These are phyloP conservation scores for Bedellia somnulentella DNA, from an alignment of 2,888 invertebrate species.

Conservation along the genomic window DNA sequence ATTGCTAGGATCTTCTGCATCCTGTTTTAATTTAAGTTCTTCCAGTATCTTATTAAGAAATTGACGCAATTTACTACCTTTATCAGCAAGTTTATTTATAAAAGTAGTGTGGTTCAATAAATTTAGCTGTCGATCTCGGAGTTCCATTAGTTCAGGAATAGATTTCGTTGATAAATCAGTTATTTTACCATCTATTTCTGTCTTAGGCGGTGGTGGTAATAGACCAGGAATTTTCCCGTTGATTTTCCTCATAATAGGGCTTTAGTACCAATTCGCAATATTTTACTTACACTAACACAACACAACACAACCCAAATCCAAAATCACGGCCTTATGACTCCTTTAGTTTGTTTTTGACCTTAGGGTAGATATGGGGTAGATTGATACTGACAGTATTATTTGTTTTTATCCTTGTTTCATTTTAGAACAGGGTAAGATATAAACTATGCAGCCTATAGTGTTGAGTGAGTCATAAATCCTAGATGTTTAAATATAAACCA, in stretches of 20 bases:
- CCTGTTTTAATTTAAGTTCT: constrained; percentile 47
- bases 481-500: no score
- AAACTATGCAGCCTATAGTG: no score
- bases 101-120: constrained; percentile 55
- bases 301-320: no score
- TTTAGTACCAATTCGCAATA: no score
- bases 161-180: constrained; percentile 45
- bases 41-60: constrained; percentile 44
- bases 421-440: no score
- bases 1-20: constrained; percentile 49
- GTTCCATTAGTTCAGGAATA: constrained; percentile 47
- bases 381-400: no score
- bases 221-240: constrained; percentile 50
- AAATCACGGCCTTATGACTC: no score
- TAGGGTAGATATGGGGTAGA: no score
- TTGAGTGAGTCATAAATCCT: no score
- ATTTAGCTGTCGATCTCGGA: constrained; percentile 58
- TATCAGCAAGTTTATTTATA: constrained; percentile 57
- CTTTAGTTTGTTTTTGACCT: no score
- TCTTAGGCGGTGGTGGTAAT: constrained; percentile 37
- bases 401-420: no score
- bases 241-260: constrained; percentile 28
- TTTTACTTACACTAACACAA: no score
- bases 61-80: constrained; percentile 56
- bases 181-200: constrained; percentile 56